Evolutionary conservation across 2,888 invertebrate species (phyloP), one percentile per base, ranked within the genome.

Genomic region (Petrolisthes cinctipes): DNA sequence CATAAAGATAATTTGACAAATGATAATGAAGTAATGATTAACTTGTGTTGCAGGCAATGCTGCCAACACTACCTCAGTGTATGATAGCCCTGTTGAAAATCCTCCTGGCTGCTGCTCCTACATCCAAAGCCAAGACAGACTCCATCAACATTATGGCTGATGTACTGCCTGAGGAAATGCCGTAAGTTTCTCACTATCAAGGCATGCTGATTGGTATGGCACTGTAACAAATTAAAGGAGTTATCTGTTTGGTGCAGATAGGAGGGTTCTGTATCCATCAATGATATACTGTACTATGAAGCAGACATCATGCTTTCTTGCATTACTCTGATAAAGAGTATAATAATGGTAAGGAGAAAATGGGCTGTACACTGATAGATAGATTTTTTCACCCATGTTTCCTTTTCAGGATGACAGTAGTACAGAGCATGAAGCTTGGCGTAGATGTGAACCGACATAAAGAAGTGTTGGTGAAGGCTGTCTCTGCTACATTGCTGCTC

Each of bases 121-220:
- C 99, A n/a, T 98, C 98, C n/a, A 99, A 98, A 93, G 96, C 97
- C 5, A 99, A 99, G 94, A 97, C 96, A 11, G 99, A 99, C 92
- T 98, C 99, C 82, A 97, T 99, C 92, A 99, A 99, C 93, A 99
- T 99, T 78, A 96, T 99, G 95, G 97, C 98, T 73, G 99, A 99
- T 93, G 97, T 99, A 82, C 93, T 99, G 91, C 99, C 99, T 0
- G 98, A 98, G 93, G 98, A 98, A 94, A 98, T 98, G 97, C 98
- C 98, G 95, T 95, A 93, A 94, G 95, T 94, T 11, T 14, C 7
- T 83, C 68, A 23, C 4, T n/a, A 51, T 56, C 57, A 7, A 20
- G 4, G 5, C 53, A 53, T 53, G 3, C 54, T n/a, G 51, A 14
- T 76, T 37, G 5, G n/a, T 79, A 5, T 79, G 4, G 23, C 51